These are phyloP conservation scores for Calyptommatus sinebrachiatus DNA, from an alignment of 2,113 vertebrate species.

Conservation along the genomic window DNA sequence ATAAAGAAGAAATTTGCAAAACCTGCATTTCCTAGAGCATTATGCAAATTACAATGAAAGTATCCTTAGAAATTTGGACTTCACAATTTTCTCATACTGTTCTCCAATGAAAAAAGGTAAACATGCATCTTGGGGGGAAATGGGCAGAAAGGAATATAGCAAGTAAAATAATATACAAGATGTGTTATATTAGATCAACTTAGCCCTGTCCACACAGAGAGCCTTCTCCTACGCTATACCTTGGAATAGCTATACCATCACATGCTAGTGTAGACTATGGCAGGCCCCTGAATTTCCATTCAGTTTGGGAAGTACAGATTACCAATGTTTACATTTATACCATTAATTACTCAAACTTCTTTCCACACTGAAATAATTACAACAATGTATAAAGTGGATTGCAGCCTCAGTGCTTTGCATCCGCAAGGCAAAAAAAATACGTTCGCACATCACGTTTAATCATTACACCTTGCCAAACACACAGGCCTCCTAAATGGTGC, in stretches of 20 bases:
- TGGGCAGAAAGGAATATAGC: neutral
- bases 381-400: neutral
- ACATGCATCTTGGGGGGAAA: neutral
- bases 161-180: neutral
- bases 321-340: no score
- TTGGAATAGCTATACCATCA: no score
- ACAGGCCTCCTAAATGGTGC: neutral
- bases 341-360: no score
- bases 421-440: neutral
- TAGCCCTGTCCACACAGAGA: no score
- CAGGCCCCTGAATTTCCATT: no score
- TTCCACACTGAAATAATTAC: no score
- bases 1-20: no score
- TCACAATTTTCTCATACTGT: neutral
- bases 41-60: neutral
- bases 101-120: neutral
- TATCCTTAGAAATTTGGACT: neutral
- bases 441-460: neutral
- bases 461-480: neutral
- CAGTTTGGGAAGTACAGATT: no score
- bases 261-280: no score
- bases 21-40: no score
- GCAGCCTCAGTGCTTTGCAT: neutral
- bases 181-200: no score
- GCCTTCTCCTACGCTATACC: no score